Percentiles rank a stretch among this genome's conserved stretches.
Evolutionary conservation across 2,888 invertebrate genomes (phyloP).

Genomic region (Labia minor): DNA sequence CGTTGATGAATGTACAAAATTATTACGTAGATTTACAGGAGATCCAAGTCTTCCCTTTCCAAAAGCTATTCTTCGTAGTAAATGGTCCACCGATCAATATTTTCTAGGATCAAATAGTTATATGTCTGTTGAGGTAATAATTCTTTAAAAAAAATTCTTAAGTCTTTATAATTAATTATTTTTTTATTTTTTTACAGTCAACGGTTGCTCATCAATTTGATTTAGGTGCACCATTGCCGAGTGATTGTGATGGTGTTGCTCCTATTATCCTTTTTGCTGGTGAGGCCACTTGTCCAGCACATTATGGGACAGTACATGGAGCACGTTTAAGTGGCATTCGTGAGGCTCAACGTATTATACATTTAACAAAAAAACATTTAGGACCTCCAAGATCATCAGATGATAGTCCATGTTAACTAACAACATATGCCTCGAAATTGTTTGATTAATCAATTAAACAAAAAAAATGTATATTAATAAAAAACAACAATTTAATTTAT

Average conservation of each 20-base stretch:
- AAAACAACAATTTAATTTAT: too few relatives aligned
- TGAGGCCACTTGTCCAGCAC: conserved; percentile 66
- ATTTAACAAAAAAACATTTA: conserved; percentile 50
- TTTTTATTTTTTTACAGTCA: neutral
- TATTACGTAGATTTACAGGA: conserved; percentile 58
- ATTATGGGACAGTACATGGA: conserved; percentile 69
- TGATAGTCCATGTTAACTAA: neutral
- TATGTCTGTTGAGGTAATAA: conserved; percentile 39
- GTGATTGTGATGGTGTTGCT: conserved; percentile 47
- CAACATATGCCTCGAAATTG: neutral
- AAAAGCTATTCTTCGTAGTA: conserved; percentile 53
- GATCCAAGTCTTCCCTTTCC: conserved; percentile 62
- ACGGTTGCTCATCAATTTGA: conserved; percentile 59
- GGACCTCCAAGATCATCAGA: conserved; percentile 35
- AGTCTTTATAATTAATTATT: neutral
- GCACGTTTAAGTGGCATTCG: conserved; percentile 68
- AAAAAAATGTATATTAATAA: too few relatives aligned
- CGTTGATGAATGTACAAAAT: conserved; percentile 50
- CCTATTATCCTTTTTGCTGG: conserved; percentile 71
- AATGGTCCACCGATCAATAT: conserved; percentile 63
- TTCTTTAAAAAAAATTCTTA: neutral
- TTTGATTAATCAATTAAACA: neutral
- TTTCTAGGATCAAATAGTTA: conserved; percentile 64
- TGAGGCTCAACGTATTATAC: conserved; percentile 64
- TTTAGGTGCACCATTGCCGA: conserved; percentile 54